Percentiles rank a stretch among this genome's conserved stretches.
Conservation (phyloP, 1,140 invertebrate species). For the Drosophila rhopaloa region DNA sequence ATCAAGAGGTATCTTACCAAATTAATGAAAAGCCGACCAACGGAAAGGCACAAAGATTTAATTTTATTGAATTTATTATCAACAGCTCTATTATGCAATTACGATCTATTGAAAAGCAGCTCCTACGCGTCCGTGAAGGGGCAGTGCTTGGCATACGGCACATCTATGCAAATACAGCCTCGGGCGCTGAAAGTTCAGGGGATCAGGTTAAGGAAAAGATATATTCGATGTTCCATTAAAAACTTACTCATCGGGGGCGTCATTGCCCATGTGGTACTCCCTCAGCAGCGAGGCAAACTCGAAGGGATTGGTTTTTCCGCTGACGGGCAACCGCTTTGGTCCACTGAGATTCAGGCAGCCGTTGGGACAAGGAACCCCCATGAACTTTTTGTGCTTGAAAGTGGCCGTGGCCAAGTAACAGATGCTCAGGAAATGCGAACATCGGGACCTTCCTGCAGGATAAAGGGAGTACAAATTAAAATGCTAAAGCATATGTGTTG, state of each 20-base stretch:
- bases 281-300: slow-evolving; percentile 84
- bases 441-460: slow-evolving; percentile 86
- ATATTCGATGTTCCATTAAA: background rate
- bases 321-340: slow-evolving; percentile 66
- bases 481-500: too few species aligned
- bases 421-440: slow-evolving; percentile 89
- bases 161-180: slow-evolving; percentile 87
- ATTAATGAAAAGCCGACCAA: background rate
- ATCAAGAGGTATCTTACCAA: too few species aligned
- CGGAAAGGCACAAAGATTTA: background rate
- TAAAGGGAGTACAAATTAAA: background rate
- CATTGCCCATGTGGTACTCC: slow-evolving; percentile 86
- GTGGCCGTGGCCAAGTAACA: slow-evolving; percentile 88
- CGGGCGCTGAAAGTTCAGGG: slow-evolving; percentile 84
- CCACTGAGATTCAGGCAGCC: slow-evolving; percentile 86
- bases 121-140: slow-evolving; percentile 85
- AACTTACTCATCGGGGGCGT: slow-evolving; percentile 87
- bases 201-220: background rate
- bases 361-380: slow-evolving; percentile 87
- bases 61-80: slow-evolving; percentile 39
- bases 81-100: slow-evolving; percentile 12
- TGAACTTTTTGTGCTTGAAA: slow-evolving; percentile 85
- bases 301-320: slow-evolving; percentile 72
- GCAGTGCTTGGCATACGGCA: slow-evolving; percentile 87
- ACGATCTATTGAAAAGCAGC: slow-evolving; percentile 12